phyloP scores from a whole-genome alignment of 2,113 vertebrate genomes.

The Rana temporaria region DNA sequence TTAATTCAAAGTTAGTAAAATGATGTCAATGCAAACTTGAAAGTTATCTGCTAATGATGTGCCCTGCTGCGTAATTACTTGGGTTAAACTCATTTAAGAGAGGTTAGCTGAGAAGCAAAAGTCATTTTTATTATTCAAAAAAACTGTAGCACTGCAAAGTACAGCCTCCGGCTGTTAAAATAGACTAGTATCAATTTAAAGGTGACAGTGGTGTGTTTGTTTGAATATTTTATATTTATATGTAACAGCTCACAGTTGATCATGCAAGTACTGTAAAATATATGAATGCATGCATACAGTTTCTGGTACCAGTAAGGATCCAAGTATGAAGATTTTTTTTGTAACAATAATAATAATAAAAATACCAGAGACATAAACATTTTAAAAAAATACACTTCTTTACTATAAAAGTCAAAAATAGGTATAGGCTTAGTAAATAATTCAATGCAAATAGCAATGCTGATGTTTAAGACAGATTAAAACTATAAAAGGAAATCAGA shows the following conservation, averaged over 20 bases:
- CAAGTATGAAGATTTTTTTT: no score
- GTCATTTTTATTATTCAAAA: slow-evolving; percentile 3
- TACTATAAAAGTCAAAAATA: no score
- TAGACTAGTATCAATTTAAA: not conserved
- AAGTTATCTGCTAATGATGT: slow-evolving; percentile 20
- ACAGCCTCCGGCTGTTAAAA: not conserved
- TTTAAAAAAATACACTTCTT: no score
- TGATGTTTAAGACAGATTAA: no score
- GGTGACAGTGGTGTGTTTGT: not conserved
- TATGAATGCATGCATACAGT: no score
- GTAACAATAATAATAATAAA: no score
- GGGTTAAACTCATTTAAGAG: slow-evolving; percentile 30
- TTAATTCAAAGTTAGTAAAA: slow-evolving; percentile 16
- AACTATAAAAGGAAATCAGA: no score
- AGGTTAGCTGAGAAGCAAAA: slow-evolving; percentile 12
- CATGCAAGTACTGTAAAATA: not conserved
- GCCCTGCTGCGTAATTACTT: slow-evolving; percentile 14
- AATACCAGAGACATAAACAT: no score
- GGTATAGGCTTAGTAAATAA: no score
- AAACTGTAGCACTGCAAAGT: not conserved
- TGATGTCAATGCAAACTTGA: not conserved
- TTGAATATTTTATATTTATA: not conserved
- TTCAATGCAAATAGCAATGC: no score
- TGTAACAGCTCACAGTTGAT: not conserved
- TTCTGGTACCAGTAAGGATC: no score